Conservation (phyloP, 1,140 invertebrate species). For the Cyphomyrmex costatus region DNA sequence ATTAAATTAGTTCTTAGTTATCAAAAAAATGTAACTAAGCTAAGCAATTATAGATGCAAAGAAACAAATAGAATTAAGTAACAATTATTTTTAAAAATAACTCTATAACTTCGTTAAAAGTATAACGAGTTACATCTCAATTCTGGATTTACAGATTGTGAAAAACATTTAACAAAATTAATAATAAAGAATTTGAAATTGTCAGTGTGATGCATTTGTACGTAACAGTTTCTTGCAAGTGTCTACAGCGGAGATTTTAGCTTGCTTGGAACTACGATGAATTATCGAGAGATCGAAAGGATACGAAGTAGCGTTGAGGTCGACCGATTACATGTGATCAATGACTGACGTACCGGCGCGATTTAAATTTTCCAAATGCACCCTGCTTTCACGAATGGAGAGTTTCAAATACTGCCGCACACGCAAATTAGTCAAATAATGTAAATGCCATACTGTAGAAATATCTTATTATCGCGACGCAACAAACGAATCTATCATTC, state of each 20-base stretch:
- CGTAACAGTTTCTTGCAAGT: slow-evolving; percentile 5
- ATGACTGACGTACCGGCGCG: not conserved
- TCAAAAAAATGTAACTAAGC: no score
- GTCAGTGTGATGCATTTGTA: not conserved
- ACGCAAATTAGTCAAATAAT: not conserved
- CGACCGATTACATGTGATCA: slow-evolving; percentile 23
- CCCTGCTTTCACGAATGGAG: not conserved
- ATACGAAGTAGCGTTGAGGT: slow-evolving; percentile 35
- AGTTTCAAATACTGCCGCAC: not conserved
- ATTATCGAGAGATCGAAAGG: slow-evolving; percentile 29
- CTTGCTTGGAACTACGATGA: not conserved
- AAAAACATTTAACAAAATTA: not conserved
- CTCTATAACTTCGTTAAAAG: no score
- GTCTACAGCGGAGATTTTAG: not conserved
- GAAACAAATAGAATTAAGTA: no score
- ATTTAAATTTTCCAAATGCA: slow-evolving; percentile 41
- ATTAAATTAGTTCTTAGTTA: no score
- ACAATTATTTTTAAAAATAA: no score
- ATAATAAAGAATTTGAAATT: not conserved
- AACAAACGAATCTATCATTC: slow-evolving; percentile 40
- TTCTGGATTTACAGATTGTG: not conserved
- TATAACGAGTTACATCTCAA: no score
- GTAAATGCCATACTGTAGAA: not conserved
- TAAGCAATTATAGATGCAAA: no score
- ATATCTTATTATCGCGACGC: slow-evolving; percentile 32